A percentile compares a stretch with the other conserved stretches of the same genome.
Evolutionary conservation across 2,113 vertebrate species (phyloP).

Genomic region (Macrotis lagotis): DNA sequence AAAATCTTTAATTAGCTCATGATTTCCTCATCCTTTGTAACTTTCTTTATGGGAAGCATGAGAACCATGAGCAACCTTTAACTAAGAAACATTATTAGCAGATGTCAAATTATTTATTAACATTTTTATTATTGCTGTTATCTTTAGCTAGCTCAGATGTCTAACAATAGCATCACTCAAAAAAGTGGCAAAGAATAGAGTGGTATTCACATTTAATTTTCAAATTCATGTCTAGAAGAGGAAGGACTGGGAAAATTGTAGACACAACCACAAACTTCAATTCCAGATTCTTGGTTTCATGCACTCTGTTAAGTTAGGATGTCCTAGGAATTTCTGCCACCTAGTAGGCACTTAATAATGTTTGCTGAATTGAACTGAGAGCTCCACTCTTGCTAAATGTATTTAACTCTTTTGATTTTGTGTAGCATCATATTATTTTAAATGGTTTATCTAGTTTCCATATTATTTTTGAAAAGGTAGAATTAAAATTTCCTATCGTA

Average conservation of each 20-base stretch:
- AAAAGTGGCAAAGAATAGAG: background rate
- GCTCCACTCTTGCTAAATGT: background rate
- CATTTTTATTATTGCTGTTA: background rate
- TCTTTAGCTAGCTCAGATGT: background rate
- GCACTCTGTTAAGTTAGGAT: background rate
- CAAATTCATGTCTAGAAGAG: background rate
- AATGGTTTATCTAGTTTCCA: background rate
- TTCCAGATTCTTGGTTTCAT: background rate
- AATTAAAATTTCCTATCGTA: background rate
- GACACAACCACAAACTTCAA: background rate
- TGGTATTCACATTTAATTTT: background rate
- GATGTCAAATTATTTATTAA: constrained; percentile 62
- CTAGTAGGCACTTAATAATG: background rate
- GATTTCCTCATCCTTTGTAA: constrained; percentile 23
- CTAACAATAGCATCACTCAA: constrained; percentile 12
- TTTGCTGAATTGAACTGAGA: background rate
- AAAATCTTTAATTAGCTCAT: constrained; percentile 25
- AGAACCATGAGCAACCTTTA: constrained; percentile 41
- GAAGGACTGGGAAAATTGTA: background rate
- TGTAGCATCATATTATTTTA: background rate
- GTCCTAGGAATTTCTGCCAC: background rate
- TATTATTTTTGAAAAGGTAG: background rate
- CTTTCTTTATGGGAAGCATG: constrained; percentile 33
- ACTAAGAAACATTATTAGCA: constrained; percentile 62
- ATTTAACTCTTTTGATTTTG: background rate